phyloP scores from a whole-genome alignment of 1,140 invertebrate genomes.

The Mycetomoellerius zeteki region DNA sequence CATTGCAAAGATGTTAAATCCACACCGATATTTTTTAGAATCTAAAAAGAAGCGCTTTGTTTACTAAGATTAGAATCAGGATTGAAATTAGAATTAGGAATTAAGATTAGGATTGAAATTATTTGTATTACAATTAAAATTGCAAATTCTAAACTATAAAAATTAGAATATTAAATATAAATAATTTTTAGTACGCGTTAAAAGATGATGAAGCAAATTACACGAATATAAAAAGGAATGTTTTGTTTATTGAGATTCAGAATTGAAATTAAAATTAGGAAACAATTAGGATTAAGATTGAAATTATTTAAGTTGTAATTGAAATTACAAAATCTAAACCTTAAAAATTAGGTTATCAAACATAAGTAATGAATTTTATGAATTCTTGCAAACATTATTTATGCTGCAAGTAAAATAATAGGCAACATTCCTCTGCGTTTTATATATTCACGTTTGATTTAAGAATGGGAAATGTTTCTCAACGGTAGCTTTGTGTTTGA shows the following conservation, averaged over 20 bases:
- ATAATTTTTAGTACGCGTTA: too few species aligned
- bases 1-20: too few species aligned
- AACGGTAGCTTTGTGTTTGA: conserved; percentile 25
- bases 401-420: neutral
- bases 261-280: too few species aligned
- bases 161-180: neutral
- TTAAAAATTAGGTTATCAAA: neutral
- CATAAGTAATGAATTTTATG: neutral
- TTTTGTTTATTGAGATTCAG: neutral
- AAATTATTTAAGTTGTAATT: neutral
- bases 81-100: too few species aligned
- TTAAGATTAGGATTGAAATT: neutral
- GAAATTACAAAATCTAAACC: neutral
- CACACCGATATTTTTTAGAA: too few species aligned
- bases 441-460: conserved; percentile 42
- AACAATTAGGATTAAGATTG: neutral
- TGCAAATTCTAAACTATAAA: neutral
- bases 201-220: too few species aligned
- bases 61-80: neutral
- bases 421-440: neutral
- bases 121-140: neutral
- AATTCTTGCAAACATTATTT: neutral
- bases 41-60: neutral
- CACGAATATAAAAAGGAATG: neutral
- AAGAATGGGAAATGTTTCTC: conserved; percentile 24